Conservation (phyloP, 1,140 invertebrate species). For the Apis cerana region DNA sequence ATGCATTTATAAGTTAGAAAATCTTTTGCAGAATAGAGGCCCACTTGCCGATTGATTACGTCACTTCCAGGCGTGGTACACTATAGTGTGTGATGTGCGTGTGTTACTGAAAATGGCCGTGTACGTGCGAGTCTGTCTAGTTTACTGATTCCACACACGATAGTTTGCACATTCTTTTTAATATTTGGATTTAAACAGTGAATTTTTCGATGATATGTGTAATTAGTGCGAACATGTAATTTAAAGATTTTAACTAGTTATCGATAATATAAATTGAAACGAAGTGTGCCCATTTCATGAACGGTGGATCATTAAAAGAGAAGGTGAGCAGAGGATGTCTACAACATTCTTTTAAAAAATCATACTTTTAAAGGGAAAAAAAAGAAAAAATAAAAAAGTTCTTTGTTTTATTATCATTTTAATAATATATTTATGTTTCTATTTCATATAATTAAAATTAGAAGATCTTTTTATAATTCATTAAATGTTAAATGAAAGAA, state of each 20-base stretch:
- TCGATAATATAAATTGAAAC: conserved; percentile 21
- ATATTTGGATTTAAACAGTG: background rate
- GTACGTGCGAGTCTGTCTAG: conserved; percentile 58
- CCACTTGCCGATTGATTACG: conserved; percentile 63
- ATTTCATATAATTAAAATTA: background rate
- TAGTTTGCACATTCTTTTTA: conserved; percentile 30
- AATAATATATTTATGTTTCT: background rate
- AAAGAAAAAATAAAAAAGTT: background rate
- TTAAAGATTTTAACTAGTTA: background rate
- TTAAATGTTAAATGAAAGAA: background rate
- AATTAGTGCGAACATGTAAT: conserved; percentile 2
- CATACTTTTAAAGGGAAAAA: background rate
- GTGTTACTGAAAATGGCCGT: conserved; percentile 77
- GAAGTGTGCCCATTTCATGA: conserved; percentile 44
- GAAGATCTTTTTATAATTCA: background rate
- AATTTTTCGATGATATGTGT: background rate
- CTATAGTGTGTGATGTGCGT: conserved; percentile 62
- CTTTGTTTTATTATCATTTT: background rate
- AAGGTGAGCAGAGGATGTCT: conserved; percentile 43
- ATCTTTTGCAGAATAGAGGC: conserved; percentile 36
- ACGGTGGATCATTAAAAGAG: conserved; percentile 43
- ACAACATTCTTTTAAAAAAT: conserved; percentile 32
- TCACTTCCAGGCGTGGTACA: conserved; percentile 73
- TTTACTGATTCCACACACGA: conserved; percentile 54
- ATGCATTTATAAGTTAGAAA: conserved; percentile 35